Conservation (phyloP, 2,797 vertebrate genomes). For the Hypotaenidia philippensis region DNA sequence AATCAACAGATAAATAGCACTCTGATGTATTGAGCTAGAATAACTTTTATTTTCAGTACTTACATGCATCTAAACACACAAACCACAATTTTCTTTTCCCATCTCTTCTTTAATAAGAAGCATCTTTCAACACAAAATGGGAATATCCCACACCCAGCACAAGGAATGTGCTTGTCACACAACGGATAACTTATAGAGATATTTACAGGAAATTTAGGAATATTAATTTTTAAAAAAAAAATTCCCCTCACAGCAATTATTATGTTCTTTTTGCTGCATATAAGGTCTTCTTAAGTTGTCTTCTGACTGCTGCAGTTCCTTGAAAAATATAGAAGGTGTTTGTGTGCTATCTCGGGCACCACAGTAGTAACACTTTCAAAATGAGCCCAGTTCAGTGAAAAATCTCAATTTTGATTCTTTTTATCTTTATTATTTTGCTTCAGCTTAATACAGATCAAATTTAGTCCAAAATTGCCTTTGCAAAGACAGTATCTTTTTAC, state of each 20-base stretch:
- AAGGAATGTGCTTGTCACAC: not conserved
- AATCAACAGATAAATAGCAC: not conserved
- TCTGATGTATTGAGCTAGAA: not conserved
- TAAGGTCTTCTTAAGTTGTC: not conserved
- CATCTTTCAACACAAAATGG: not conserved
- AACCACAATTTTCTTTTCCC: not conserved
- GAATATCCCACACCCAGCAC: not conserved
- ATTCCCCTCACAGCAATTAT: not conserved
- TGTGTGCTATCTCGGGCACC: not conserved
- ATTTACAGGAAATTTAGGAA: not conserved
- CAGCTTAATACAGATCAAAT: not conserved
- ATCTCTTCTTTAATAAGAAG: not conserved
- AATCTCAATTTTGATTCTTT: not conserved
- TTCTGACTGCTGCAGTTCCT: not conserved
- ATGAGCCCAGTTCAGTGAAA: not conserved
- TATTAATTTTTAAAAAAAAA: not conserved
- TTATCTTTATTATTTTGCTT: not conserved
- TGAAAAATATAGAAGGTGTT: not conserved
- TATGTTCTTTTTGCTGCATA: not conserved
- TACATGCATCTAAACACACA: not conserved
- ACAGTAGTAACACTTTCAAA: not conserved
- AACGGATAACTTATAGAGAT: not conserved
- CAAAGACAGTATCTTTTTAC: slow-evolving; percentile 4
- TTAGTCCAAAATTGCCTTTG: not conserved
- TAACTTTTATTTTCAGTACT: not conserved